These are phyloP conservation scores for Nothobranchius furzeri DNA, from an alignment of 2,113 vertebrate genomes.

Conservation along the genomic window DNA sequence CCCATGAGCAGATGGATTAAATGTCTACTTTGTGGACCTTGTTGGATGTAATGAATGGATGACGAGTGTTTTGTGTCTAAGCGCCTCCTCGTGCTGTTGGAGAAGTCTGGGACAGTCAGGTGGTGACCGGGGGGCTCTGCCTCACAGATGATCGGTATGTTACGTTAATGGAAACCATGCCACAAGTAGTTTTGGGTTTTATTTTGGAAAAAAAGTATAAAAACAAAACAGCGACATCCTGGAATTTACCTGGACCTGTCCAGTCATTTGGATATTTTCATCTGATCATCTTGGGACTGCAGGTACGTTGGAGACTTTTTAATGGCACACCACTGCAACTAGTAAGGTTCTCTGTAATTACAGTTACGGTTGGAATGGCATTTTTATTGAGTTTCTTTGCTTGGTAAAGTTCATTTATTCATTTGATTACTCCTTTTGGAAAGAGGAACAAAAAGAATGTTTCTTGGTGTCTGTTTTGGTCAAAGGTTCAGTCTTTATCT, in stretches of 20 bases:
- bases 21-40: background rate
- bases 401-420: too few species aligned
- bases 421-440: too few species aligned
- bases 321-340: too few species aligned
- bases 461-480: conserved; percentile 22
- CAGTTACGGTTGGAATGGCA: too few species aligned
- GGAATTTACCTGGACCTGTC: conserved; percentile 38
- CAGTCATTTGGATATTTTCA: conserved; percentile 30
- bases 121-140: too few species aligned
- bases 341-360: background rate
- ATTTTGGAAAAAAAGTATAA: conserved; percentile 5
- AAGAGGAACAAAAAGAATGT: background rate
- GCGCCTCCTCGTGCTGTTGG: conserved; percentile 21
- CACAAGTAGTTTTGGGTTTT: conserved; percentile 7
- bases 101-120: conserved; percentile 43
- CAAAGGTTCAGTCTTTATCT: conserved; percentile 41
- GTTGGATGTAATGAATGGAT: conserved; percentile 9
- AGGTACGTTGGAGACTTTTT: conserved; percentile 51
- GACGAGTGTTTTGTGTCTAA: conserved; percentile 10
- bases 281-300: conserved; percentile 15
- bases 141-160: background rate
- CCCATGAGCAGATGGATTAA: conserved; percentile 31
- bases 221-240: conserved; percentile 17
- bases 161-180: background rate
- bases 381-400: too few species aligned